These are phyloP conservation scores for Erynnis tages DNA, from an alignment of 2,888 invertebrate species.

Conservation along the genomic window DNA sequence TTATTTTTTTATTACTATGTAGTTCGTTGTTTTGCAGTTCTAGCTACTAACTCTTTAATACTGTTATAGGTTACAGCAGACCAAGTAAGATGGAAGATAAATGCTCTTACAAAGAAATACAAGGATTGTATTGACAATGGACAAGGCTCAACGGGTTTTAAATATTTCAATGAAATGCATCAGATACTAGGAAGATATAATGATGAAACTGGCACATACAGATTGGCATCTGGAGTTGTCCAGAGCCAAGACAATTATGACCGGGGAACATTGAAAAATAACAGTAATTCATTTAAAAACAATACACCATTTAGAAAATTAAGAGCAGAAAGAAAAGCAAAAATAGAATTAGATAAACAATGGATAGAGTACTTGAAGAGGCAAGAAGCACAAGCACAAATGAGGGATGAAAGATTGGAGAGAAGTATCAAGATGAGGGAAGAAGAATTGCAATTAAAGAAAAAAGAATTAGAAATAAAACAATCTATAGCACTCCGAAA, in stretches of 20 bases:
- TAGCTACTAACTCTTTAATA: no score
- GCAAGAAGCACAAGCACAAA: constrained; percentile 55
- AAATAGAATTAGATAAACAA: constrained; percentile 61
- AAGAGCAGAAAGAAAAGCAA: constrained; percentile 54
- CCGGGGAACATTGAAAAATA: constrained; percentile 38
- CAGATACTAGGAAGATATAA: constrained; percentile 56
- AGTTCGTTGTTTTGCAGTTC: no score
- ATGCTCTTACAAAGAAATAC: constrained; percentile 63
- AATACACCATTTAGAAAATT: constrained; percentile 54
- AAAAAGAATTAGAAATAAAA: constrained; percentile 60
- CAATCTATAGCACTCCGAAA: constrained; percentile 58
- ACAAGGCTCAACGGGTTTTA: constrained; percentile 50
- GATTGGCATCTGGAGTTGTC: constrained; percentile 54
- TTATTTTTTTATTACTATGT: no score
- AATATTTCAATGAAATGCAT: constrained; percentile 67
- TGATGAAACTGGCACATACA: constrained; percentile 51
- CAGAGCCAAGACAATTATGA: constrained; percentile 43
- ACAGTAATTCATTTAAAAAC: constrained; percentile 42
- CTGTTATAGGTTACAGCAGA: constrained; percentile 57
- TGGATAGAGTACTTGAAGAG: constrained; percentile 60
- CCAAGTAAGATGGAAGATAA: constrained; percentile 65
- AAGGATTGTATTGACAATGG: constrained; percentile 62
- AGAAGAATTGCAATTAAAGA: constrained; percentile 57
- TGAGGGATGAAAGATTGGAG: constrained; percentile 57
- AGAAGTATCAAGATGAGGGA: constrained; percentile 55